These are phyloP conservation scores for Athalia cordata DNA, from an alignment of 2,888 invertebrate species.

Conservation along the genomic window DNA sequence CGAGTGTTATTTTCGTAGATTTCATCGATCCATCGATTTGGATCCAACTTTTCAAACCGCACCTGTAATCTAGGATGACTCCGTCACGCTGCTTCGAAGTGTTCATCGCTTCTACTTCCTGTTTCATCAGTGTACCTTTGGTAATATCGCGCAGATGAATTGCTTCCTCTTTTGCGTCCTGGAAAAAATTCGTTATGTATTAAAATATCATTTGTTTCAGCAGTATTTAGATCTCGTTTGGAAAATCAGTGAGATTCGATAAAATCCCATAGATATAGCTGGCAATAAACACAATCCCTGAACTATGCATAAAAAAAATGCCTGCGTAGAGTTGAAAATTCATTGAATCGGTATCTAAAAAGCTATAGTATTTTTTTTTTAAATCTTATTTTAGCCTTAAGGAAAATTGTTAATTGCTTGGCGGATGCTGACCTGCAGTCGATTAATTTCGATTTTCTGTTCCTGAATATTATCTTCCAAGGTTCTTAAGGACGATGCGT, in stretches of 20 bases:
- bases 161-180: constrained; percentile 85
- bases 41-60: neutral
- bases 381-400: too few species aligned
- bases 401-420: too few species aligned
- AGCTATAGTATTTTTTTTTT: too few species aligned
- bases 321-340: too few species aligned
- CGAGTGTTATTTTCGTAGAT: too few species aligned
- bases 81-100: constrained; percentile 80
- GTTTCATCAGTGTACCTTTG: constrained; percentile 80
- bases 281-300: too few species aligned
- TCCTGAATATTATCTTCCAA: constrained; percentile 81
- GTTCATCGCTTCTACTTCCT: constrained; percentile 82
- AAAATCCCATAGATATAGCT: too few species aligned
- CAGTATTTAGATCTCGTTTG: too few species aligned
- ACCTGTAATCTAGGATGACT: constrained; percentile 72
- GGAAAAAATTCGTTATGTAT: constrained; percentile 4
- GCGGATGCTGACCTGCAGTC: constrained; percentile 77
- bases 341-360: too few species aligned
- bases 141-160: constrained; percentile 83
- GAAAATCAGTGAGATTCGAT: too few species aligned
- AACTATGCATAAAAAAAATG: too few species aligned
- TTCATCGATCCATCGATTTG: neutral
- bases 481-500: constrained; percentile 77
- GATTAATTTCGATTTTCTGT: constrained; percentile 84
- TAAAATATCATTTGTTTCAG: too few species aligned